Percentiles rank a stretch among this genome's conserved stretches.
phyloP scores from a whole-genome alignment of 2,888 invertebrate species.

The Drosophila rubida region DNA sequence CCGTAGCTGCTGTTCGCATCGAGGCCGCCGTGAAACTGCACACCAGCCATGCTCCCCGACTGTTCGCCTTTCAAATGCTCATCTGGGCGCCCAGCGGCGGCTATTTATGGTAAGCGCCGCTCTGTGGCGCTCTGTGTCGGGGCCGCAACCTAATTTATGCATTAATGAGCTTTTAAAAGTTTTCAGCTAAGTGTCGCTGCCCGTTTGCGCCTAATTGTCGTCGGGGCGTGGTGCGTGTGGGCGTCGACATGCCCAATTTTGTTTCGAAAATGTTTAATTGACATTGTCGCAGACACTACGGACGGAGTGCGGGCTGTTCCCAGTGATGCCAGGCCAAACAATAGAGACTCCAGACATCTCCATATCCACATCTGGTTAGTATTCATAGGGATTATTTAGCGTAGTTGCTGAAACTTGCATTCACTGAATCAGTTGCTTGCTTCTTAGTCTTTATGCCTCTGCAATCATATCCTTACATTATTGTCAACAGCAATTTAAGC shows the following conservation, averaged over 20 bases:
- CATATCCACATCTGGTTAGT: too few species aligned
- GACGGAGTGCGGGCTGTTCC: not conserved
- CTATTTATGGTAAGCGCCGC: too few species aligned
- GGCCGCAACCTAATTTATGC: constrained; percentile 64
- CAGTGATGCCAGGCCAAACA: not conserved
- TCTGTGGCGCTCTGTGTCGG: too few species aligned
- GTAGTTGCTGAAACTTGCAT: too few species aligned
- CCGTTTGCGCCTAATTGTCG: constrained; percentile 41
- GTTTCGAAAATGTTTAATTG: constrained; percentile 56
- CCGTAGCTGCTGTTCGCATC: constrained; percentile 56
- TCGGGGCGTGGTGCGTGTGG: constrained; percentile 44
- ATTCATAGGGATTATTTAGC: too few species aligned
- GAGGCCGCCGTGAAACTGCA: constrained; percentile 61
- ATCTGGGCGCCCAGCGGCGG: constrained; percentile 5
- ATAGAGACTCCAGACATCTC: not conserved
- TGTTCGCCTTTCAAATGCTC: constrained; percentile 33
- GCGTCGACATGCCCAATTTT: constrained; percentile 24
- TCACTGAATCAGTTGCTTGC: too few species aligned
- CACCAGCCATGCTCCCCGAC: constrained; percentile 49
- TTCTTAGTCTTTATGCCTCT: too few species aligned
- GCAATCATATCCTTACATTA: too few species aligned
- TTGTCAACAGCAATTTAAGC: too few species aligned
- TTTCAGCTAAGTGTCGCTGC: constrained; percentile 42
- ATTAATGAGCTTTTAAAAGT: constrained; percentile 80
- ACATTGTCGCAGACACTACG: too few species aligned